Base-by-base conservation (phyloP, 2,888 invertebrate genomes). In the Strigamia crassipes region DNA sequence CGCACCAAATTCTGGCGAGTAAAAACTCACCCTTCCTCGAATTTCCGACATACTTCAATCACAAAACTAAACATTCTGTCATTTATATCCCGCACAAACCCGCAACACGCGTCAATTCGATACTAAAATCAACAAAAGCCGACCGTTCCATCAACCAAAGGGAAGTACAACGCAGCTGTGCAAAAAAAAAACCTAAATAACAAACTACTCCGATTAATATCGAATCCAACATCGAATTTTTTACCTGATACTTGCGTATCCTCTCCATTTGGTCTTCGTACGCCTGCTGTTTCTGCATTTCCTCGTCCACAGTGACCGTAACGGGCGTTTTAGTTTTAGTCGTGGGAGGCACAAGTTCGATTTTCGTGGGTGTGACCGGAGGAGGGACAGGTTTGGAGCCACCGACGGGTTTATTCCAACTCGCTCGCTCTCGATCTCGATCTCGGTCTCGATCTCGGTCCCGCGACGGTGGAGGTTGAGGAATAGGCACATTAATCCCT, bases 221-320 rank as follows among this genome's bases (percentile, higher is more conserved):
- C n/a, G n/a, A n/a, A n/a, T n/a, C n/a, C n/a, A n/a, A n/a, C n/a
- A n/a, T n/a, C n/a, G n/a, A n/a, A n/a, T n/a, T n/a, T 56, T 18
- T 56, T 85, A 96, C 96, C 93, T 96, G 95, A 89, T 96, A 96
- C 88, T 96, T 96, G 86, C 93, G 93, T 88, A 97, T 95, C 88
- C 95, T 94, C 87, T 96, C 95, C 89, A 96, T 90, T 89, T 96
- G 95, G 86, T 97, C 96, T 34, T 84, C 82, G 5, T 81, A 77
- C 10, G 41, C 12, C 31, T 73, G 73, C 12, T 73, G 73, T n/a
- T n/a, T 73, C 4, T 73, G 23, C 73, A 73, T 73, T 15, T 73
- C 73, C 5, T 73, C 73, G 4, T 73, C 73, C 15, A 73, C n/a
- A 31, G 23, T 73, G 12, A 73, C 3, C 73, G 73, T 8, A 12